Base-by-base conservation (phyloP, 1,140 invertebrate species). In the Lucilia cuprina region DNA sequence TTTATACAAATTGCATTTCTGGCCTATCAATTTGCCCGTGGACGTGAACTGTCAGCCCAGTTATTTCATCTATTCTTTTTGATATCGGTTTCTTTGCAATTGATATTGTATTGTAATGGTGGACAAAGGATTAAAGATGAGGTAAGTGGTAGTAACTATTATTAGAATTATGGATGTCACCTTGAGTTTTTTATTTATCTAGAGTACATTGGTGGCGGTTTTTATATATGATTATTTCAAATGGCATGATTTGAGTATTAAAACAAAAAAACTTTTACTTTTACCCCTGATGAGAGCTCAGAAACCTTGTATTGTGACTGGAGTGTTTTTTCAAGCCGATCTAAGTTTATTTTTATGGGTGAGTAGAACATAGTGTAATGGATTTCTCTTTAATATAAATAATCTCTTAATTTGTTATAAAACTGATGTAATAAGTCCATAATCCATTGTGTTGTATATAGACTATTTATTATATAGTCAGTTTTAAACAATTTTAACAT, bases 71-170 rank as follows among this genome's bases (percentile, higher is more conserved):
- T 34, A 13, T 75, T 75, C 14, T 75, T 75, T 25, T 5, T 75
- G 14, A 75, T 75, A 34, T 75, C 74, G 10, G 34, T 75, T 2
- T 35, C 74, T 0, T 4, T 75, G 12, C 74, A 75, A 17, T 14
- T 75, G 74, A 75, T 75, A 17, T 75, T 75, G 30, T 75, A 75
- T 14, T 75, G 74, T 17, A 35, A 75, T 35, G 74, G 74, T 34
- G 74, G 74, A 5, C 74, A 75, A 25, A 41, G 30, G 30, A 75
- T 75, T 75, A 35, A 75, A 10, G 74, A 75, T 75, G 74, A 75
- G 30, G 74, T 75, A 75, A 21, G 21, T 3, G 13, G 25, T 30
- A n/a, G n/a, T n/a, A n/a, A n/a, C n/a, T n/a, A 2, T 13, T 25
- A 1, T 13, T 30, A 12, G 19, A 74, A 74, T 25, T 30, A 25